These are phyloP conservation scores for Platyura marginata DNA, from an alignment of 1,140 invertebrate genomes.

Conservation along the genomic window DNA sequence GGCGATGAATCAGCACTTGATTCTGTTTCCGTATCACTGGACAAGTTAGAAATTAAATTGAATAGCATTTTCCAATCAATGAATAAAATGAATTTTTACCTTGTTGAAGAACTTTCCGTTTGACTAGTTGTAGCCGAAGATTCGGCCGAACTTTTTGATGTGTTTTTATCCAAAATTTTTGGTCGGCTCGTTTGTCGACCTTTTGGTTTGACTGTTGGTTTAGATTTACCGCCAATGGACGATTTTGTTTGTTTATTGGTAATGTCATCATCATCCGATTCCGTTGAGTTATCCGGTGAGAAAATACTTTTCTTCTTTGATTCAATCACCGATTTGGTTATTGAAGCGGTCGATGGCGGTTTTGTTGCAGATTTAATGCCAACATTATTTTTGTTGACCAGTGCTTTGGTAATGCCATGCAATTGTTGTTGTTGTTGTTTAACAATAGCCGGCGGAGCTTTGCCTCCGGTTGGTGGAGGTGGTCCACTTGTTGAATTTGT, in stretches of 20 bases:
- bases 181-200: conserved; percentile 25
- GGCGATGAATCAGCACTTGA: not conserved
- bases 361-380: conserved; percentile 20
- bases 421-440: conserved; percentile 16
- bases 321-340: too few species aligned
- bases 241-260: conserved; percentile 17
- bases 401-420: conserved; percentile 6
- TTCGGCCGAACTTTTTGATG: not conserved
- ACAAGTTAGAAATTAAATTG: too few species aligned
- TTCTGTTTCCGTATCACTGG: not conserved
- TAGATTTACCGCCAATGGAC: too few species aligned
- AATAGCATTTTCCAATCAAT: too few species aligned
- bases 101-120: not conserved
- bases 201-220: conserved; percentile 8
- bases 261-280: conserved; percentile 20
- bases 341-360: conserved; percentile 14
- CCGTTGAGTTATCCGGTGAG: conserved; percentile 61
- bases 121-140: not conserved
- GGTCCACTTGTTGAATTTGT: conserved; percentile 22
- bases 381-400: conserved; percentile 6
- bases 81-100: too few species aligned
- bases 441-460: conserved; percentile 12
- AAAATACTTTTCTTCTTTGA: conserved; percentile 65
- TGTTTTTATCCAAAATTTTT: conserved; percentile 7
- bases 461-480: conserved; percentile 19